Base-by-base conservation (phyloP, 2,888 invertebrate species). In the Callimorpha dominula region DNA sequence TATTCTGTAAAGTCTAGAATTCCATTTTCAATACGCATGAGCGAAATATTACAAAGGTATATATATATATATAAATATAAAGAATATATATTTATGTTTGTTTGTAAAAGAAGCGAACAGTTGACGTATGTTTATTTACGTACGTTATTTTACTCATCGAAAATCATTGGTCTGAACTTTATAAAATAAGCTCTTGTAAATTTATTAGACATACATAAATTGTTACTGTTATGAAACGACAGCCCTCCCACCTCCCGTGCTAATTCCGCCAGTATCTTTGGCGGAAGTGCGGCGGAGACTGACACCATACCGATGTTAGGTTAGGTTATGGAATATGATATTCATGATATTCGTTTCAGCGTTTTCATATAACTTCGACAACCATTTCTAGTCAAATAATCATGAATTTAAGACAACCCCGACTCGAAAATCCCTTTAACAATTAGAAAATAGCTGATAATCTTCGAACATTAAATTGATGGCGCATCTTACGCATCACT, bases 311-410 rank as follows among this genome's bases (percentile, higher is more conserved):
- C 57, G 71, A 70, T 79, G 68, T 75, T 74, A 68, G 57, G 70
- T 81, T 78, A 68, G 68, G 74, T 74, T 78, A 76, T 78, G 73
- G 70, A 72, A 63, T 78, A 77, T n/a, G n/a, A n/a, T n/a, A n/a
- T n/a, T 65, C 65, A 68, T 65, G 62, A 67, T n/a, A 62, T 67
- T 62, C 66, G 74, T 71, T 74, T 75, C 70, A 46, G 60, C 70
- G 62, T 73, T 72, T 77, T 60, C 77, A 60, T 69, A 71, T 69
- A 73, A 73, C 69, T 65, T 68, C 76, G 74, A 71, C 74, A 74
- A 60, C 71, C 67, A 74, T 75, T 81, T 81, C 71, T 73, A 71
- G 71, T 52, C 69, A 78, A 1, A 57, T 83, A 31, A 31, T 31
- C 31, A 31, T 31, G 2, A 31, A 31, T 31, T 31, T 31, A 31